A percentile compares a stretch with the other conserved stretches of the same genome.
These are phyloP conservation scores for Merluccius polli DNA, from an alignment of 2,797 vertebrate species.

Conservation along the genomic window DNA sequence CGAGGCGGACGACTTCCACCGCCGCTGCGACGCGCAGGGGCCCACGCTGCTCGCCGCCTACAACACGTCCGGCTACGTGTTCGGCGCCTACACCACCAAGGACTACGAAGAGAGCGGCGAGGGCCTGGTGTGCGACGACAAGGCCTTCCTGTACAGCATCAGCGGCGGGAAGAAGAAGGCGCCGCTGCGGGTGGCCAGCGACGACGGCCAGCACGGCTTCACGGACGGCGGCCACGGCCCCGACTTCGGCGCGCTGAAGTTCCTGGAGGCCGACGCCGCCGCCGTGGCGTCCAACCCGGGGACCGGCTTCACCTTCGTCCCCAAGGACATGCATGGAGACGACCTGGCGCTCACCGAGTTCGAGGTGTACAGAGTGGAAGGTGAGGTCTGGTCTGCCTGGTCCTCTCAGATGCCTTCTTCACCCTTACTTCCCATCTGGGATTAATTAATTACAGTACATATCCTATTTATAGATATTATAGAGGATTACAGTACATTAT, in stretches of 20 bases:
- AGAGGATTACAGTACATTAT: no score
- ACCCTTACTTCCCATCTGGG: no score
- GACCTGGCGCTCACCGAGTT: constrained; percentile 50
- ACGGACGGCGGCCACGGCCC: constrained; percentile 23
- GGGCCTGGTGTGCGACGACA: constrained; percentile 22
- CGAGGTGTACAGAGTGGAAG: constrained; percentile 61
- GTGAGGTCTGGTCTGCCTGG: constrained; percentile 30
- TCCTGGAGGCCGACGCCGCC: constrained; percentile 24
- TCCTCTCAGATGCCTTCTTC: neutral
- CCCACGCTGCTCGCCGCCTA: constrained; percentile 55
- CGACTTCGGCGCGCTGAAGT: constrained; percentile 44
- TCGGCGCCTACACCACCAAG: constrained; percentile 60
- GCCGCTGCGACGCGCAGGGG: constrained; percentile 52
- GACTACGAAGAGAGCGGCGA: constrained; percentile 29
- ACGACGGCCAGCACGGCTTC: constrained; percentile 29
- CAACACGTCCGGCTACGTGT: constrained; percentile 52
- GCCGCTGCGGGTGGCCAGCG: constrained; percentile 39
- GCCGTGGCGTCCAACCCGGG: constrained; percentile 26
- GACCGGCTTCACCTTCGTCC: constrained; percentile 32
- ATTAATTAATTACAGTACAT: no score
- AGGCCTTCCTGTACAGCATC: constrained; percentile 66
- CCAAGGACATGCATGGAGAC: constrained; percentile 38
- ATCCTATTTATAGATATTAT: no score
- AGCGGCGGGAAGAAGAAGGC: constrained; percentile 6
- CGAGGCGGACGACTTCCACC: constrained; percentile 35